Evolutionary conservation across 2,113 vertebrate genomes (phyloP).

Genomic region (Campylorhamphus procurvoides): DNA sequence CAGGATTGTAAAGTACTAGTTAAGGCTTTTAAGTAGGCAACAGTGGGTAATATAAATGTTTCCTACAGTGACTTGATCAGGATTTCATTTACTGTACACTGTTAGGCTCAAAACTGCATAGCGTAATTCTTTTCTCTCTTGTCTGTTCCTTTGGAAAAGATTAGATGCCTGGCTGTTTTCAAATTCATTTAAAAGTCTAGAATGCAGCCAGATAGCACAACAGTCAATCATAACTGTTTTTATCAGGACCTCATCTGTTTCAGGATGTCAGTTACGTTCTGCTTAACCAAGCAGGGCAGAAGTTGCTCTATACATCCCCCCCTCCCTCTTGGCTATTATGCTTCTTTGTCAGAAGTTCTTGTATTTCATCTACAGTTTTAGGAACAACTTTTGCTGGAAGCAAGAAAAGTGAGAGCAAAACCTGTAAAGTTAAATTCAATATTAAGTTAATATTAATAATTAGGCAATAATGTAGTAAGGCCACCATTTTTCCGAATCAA

Average conservation of each 20-base stretch:
- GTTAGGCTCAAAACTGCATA: not conserved
- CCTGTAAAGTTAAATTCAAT: not conserved
- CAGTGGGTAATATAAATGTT: not conserved
- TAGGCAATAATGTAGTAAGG: not conserved
- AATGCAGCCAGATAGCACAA: constrained; percentile 16
- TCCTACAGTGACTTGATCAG: not conserved
- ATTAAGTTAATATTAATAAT: not conserved
- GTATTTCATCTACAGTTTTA: not conserved
- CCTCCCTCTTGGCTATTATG: not conserved
- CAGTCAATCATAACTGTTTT: constrained; percentile 37
- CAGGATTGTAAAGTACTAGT: not conserved
- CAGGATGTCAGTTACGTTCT: constrained; percentile 28
- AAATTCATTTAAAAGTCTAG: constrained; percentile 27
- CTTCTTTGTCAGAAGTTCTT: not conserved
- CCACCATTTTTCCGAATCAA: not conserved
- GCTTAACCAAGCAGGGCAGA: constrained; percentile 17
- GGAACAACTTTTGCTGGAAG: not conserved
- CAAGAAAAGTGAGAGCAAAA: constrained; percentile 8
- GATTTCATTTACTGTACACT: not conserved
- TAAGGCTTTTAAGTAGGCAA: not conserved
- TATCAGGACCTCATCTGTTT: constrained; percentile 39
- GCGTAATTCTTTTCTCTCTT: not conserved
- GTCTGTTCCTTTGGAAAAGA: not conserved
- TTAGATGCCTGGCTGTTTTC: constrained; percentile 29
- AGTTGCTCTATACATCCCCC: not conserved